These are phyloP conservation scores for Aradophagus sp. DNA, from an alignment of 1,140 invertebrate genomes.

Conservation along the genomic window DNA sequence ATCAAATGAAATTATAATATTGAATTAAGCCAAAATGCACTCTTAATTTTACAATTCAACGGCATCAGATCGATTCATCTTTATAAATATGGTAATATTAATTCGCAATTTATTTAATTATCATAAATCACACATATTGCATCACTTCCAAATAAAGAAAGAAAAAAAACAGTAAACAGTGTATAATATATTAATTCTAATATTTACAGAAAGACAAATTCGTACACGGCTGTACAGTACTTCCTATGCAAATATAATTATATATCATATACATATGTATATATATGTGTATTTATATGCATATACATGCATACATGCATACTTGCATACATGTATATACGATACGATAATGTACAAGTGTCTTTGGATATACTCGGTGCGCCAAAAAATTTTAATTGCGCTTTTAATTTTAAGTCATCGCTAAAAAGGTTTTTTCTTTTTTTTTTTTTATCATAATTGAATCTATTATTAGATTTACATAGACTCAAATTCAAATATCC, in stretches of 20 bases:
- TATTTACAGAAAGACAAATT: slow-evolving; percentile 51
- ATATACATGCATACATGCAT: slow-evolving; percentile 18
- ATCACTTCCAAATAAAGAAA: slow-evolving; percentile 51
- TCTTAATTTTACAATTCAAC: slow-evolving; percentile 30
- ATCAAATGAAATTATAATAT: slow-evolving; percentile 36
- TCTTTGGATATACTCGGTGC: slow-evolving; percentile 47
- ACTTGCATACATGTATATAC: too few species aligned
- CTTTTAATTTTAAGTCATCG: slow-evolving; percentile 5
- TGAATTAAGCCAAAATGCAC: slow-evolving; percentile 42
- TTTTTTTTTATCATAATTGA: slow-evolving; percentile 13
- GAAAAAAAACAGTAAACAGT: slow-evolving; percentile 34
- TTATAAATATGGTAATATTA: slow-evolving; percentile 44
- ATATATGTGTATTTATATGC: slow-evolving; percentile 13
- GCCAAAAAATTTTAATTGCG: slow-evolving; percentile 22
- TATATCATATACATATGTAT: slow-evolving; percentile 5
- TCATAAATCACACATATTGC: slow-evolving; percentile 54
- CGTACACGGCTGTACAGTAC: slow-evolving; percentile 37
- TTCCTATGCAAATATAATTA: slow-evolving; percentile 38
- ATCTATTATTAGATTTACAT: slow-evolving; percentile 8
- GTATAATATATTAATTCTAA: slow-evolving; percentile 47
- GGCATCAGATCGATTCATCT: slow-evolving; percentile 51
- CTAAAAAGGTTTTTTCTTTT: slow-evolving; percentile 6
- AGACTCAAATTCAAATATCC: slow-evolving; percentile 10
- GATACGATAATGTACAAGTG: slow-evolving; percentile 40
- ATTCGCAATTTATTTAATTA: slow-evolving; percentile 39